phyloP scores from a whole-genome alignment of 2,888 invertebrate genomes.

The Phytoseiulus persimilis region DNA sequence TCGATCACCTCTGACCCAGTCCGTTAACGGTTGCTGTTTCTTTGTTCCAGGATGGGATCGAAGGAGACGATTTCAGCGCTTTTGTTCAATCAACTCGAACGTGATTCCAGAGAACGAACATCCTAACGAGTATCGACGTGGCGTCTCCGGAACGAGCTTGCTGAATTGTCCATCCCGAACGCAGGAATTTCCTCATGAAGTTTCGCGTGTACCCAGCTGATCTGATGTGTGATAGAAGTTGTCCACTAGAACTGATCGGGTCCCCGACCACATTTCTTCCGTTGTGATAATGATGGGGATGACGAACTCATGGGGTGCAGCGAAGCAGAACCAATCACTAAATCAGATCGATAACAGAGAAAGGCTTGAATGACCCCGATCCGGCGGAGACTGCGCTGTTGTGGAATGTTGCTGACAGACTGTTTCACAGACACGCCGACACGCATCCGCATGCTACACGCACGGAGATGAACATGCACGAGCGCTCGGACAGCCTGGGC shows the following conservation, averaged over 20 bases:
- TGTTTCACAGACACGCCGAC: not conserved
- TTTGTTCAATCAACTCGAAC: too few relatives aligned
- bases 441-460: not conserved
- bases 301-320: not conserved
- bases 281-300: not conserved
- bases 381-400: not conserved
- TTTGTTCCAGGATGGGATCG: too few relatives aligned
- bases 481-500: not conserved
- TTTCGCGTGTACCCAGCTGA: too few relatives aligned
- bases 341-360: not conserved
- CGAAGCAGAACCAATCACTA: not conserved
- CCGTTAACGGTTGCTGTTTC: too few relatives aligned
- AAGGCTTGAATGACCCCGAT: not conserved
- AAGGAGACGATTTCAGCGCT: too few relatives aligned
- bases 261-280: not conserved
- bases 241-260: not conserved
- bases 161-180: too few relatives aligned
- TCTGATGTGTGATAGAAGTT: not conserved
- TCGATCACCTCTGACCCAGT: not conserved
- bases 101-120: too few relatives aligned
- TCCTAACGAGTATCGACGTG: too few relatives aligned
- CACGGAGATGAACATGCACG: not conserved
- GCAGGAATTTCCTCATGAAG: too few relatives aligned
- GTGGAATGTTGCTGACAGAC: not conserved
- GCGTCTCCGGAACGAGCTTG: too few relatives aligned